A percentile compares a stretch with the other conserved stretches of the same genome.
phyloP scores from a whole-genome alignment of 2,888 invertebrate species.

The Ennomos erosarius region DNA sequence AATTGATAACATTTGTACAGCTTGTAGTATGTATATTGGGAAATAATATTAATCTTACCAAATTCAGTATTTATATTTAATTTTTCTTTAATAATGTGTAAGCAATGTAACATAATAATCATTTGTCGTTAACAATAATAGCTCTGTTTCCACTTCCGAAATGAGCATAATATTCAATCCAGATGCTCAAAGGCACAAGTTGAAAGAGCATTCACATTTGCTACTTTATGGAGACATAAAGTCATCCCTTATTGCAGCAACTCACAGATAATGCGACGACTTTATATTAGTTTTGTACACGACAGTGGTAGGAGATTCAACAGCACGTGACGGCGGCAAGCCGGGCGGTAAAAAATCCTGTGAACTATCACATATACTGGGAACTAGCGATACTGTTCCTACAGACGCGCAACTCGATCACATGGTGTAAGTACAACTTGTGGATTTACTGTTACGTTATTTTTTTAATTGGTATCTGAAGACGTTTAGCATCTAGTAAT shows the following conservation, averaged over 20 bases:
- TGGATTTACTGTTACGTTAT: conserved; percentile 16
- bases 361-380: conserved; percentile 95
- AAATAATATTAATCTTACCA: too few species aligned
- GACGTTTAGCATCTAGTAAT: background rate
- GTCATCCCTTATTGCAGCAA: background rate
- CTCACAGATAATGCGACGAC: conserved; percentile 9
- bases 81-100: too few species aligned
- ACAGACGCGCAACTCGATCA: conserved; percentile 91
- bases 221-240: too few species aligned
- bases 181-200: too few species aligned
- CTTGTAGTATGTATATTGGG: too few species aligned
- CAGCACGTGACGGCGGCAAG: conserved; percentile 88
- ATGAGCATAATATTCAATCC: too few species aligned
- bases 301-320: conserved; percentile 92
- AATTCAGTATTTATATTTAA: too few species aligned
- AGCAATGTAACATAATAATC: too few species aligned
- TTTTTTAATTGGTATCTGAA: conserved; percentile 5
- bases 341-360: conserved; percentile 88
- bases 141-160: too few species aligned
- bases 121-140: too few species aligned
- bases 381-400: conserved; percentile 92
- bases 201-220: too few species aligned
- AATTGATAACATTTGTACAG: too few species aligned
- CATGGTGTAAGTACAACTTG: conserved; percentile 81
- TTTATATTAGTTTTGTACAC: conserved; percentile 27